These are phyloP conservation scores for Pseudoips prasinana DNA, from an alignment of 2,888 invertebrate species.

Conservation along the genomic window DNA sequence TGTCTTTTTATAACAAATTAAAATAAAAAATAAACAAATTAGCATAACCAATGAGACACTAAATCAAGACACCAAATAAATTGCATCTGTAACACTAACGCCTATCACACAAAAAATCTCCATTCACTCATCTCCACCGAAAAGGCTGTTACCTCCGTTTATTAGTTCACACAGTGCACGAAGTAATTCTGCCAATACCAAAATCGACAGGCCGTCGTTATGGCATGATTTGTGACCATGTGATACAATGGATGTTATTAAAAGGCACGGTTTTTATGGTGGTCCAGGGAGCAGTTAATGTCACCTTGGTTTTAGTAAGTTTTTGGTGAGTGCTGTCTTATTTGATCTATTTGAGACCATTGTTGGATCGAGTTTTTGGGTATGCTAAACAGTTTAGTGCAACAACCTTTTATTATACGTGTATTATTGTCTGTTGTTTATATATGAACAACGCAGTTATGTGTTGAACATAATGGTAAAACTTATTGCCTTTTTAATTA, in stretches of 20 bases:
- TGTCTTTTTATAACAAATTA: no score
- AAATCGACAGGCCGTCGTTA: constrained; percentile 23
- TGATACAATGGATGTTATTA: constrained; percentile 33
- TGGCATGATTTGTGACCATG: constrained; percentile 33
- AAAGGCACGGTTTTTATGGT: constrained; percentile 30
- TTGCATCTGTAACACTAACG: constrained; percentile 3
- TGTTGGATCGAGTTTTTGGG: constrained; percentile 3
- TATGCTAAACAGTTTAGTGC: not conserved
- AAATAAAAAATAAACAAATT: no score
- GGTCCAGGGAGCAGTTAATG: constrained; percentile 27
- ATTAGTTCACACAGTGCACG: constrained; percentile 18
- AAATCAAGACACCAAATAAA: no score
- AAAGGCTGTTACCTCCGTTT: constrained; percentile 2
- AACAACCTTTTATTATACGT: no score
- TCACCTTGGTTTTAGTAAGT: constrained; percentile 22
- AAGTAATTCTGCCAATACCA: constrained; percentile 13
- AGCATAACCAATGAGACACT: no score
- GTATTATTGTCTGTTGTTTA: no score
- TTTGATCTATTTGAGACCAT: constrained; percentile 20
- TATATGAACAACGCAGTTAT: no score
- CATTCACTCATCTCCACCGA: not conserved
- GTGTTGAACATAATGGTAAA: no score
- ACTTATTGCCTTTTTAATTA: no score
- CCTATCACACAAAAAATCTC: constrained; percentile 7
- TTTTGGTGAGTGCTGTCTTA: constrained; percentile 31